phyloP scores from a whole-genome alignment of 2,888 invertebrate genomes.

The Macrostomum cliftonense region DNA sequence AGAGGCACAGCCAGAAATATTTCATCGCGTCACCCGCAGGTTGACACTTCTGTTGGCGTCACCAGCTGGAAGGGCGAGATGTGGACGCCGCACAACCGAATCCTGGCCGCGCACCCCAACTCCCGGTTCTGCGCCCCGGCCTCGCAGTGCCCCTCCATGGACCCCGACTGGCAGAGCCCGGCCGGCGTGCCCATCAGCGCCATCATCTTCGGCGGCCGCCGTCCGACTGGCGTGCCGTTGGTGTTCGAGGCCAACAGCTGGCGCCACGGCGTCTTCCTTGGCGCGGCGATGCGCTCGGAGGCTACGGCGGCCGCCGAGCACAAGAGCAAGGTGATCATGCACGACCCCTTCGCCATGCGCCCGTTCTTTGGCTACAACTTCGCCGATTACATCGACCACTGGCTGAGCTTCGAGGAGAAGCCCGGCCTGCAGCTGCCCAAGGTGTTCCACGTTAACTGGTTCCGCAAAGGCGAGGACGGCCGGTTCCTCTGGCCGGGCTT shows the following conservation, averaged over 20 bases:
- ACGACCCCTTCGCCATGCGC: slow-evolving; percentile 26
- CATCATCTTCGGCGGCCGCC: slow-evolving; percentile 20
- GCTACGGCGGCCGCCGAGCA: slow-evolving; percentile 25
- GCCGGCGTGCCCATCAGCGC: slow-evolving; percentile 21
- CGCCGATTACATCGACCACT: slow-evolving; percentile 21
- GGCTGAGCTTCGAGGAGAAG: slow-evolving; percentile 16
- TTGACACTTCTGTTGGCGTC: background rate
- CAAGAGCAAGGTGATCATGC: slow-evolving; percentile 21
- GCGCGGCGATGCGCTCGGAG: slow-evolving; percentile 22
- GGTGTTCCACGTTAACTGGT: slow-evolving; percentile 24
- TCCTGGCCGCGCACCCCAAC: slow-evolving; percentile 20
- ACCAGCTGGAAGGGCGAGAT: slow-evolving; percentile 10
- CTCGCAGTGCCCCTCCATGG: slow-evolving; percentile 19
- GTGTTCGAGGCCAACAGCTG: slow-evolving; percentile 24
- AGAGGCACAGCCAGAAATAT: too few species aligned
- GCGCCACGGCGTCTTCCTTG: slow-evolving; percentile 26
- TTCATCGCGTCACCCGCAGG: too few species aligned
- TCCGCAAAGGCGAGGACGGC: slow-evolving; percentile 14
- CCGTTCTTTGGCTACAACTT: slow-evolving; percentile 29
- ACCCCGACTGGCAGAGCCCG: slow-evolving; percentile 18
- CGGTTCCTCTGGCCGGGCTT: slow-evolving; percentile 22
- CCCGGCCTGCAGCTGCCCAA: slow-evolving; percentile 15
- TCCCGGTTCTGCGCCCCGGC: slow-evolving; percentile 19
- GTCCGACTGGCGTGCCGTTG: slow-evolving; percentile 23
- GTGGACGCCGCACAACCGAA: slow-evolving; percentile 9